Evolutionary conservation across 2,797 vertebrate genomes (phyloP), one percentile per base, ranked within the genome.

Genomic region (Syncerus caffer): DNA sequence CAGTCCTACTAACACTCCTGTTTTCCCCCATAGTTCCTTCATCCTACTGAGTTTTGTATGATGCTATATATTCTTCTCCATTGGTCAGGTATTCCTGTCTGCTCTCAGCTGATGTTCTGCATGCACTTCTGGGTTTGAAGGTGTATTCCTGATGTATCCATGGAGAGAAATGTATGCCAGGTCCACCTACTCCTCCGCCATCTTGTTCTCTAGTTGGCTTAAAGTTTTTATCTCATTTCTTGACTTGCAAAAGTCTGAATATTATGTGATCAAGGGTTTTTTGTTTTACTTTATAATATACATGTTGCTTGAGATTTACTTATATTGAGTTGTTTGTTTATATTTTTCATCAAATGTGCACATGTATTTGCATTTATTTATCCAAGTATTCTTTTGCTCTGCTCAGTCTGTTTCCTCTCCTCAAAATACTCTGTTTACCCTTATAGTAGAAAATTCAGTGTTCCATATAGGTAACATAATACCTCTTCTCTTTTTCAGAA

Each of bases 11-110:
- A 71, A 71, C 67, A 71, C 5, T 38, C 67, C 19, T 71, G 34
- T 38, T 71, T 71, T 23, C 10, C 10, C 4, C 19, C 0, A 0
- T 23, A 71, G 5, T 38, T 12, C 11, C 34, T 71, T 71, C 5
- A 13, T 23, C 67, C 67, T 71, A 38, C 34, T 23, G 34, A 71
- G 19, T 38, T 38, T 38, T 23, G 2, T 21, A 23, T 23, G 19
- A 71, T 23, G 23, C 67, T 71, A 23, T 71, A 71, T 71, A 71
- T 71, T 71, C n/a, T 71, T 38, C 2, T 71, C 67, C 3, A 1
- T 16, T 67, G 16, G 62, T 5, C 16, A 38, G 67, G 10, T 71
- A 38, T 23, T 71, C 11, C 34, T 71, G 34, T 38, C 19, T 38
- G 64, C 34, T 71, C 34, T 38, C 67, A 71, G 67, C 19, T 34